phyloP scores from a whole-genome alignment of 2,113 vertebrate genomes.

The Mesembrinibis cayennensis region DNA sequence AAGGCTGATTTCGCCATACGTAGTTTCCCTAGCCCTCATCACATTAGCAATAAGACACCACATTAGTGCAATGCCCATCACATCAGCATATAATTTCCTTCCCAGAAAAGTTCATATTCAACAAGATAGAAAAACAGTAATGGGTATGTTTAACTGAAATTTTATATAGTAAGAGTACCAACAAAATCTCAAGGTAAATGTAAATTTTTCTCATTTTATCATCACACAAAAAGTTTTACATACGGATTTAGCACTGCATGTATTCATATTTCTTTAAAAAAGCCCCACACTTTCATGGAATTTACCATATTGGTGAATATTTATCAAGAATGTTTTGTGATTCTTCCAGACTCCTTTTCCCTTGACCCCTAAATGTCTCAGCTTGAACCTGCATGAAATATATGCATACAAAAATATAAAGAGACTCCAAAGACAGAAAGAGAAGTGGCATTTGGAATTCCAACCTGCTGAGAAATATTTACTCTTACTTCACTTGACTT shows the following conservation, averaged over 20 bases:
- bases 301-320: constrained; percentile 48
- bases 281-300: background rate
- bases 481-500: constrained; percentile 56
- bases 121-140: background rate
- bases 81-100: background rate
- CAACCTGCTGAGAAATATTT: constrained; percentile 67
- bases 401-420: constrained; percentile 48
- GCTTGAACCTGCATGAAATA: constrained; percentile 41
- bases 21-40: background rate
- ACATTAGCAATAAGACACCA: background rate
- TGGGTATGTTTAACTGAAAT: background rate
- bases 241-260: background rate
- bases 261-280: background rate
- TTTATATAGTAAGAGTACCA: background rate
- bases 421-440: constrained; percentile 31
- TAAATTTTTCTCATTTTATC: background rate
- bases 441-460: constrained; percentile 59
- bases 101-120: background rate
- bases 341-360: constrained; percentile 22
- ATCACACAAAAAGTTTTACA: background rate
- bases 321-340: constrained; percentile 42
- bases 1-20: background rate
- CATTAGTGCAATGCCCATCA: background rate
- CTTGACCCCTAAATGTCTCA: constrained; percentile 49
- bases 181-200: background rate